Percentiles rank a stretch among this genome's conserved stretches.
Evolutionary conservation across 2,797 vertebrate species (phyloP).

Genomic region (Mormyrops boulengeri): DNA sequence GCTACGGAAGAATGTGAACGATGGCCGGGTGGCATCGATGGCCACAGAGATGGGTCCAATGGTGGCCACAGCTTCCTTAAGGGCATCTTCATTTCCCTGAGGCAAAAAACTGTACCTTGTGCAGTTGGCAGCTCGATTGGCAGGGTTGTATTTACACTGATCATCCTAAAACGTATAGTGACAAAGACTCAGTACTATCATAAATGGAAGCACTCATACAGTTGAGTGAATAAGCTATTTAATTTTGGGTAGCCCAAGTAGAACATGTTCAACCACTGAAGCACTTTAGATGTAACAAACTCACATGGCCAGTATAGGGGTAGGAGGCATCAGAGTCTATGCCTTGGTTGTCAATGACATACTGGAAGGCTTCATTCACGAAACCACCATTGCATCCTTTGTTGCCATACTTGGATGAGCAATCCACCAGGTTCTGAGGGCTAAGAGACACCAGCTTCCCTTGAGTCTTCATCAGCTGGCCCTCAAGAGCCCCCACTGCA

Average conservation of each 20-base stretch:
- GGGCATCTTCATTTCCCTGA: slow-evolving; percentile 44
- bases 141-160: slow-evolving; percentile 60
- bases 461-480: slow-evolving; percentile 67
- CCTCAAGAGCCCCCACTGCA: slow-evolving; percentile 77
- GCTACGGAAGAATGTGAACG: slow-evolving; percentile 57
- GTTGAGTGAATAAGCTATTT: neutral
- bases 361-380: slow-evolving; percentile 66
- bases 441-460: slow-evolving; percentile 77
- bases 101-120: slow-evolving; percentile 52
- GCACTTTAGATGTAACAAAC: slow-evolving; percentile 27
- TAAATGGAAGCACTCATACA: neutral
- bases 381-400: slow-evolving; percentile 70
- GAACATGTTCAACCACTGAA: neutral
- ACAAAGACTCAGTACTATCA: no score
- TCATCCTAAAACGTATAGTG: slow-evolving; percentile 61
- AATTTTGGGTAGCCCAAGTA: neutral
- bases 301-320: slow-evolving; percentile 71
- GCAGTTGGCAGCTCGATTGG: slow-evolving; percentile 58
- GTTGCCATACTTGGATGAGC: slow-evolving; percentile 68
- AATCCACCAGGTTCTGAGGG: slow-evolving; percentile 83
- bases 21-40: slow-evolving; percentile 63
- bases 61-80: slow-evolving; percentile 64
- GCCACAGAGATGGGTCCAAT: slow-evolving; percentile 76
- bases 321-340: slow-evolving; percentile 71
- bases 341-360: slow-evolving; percentile 78